phyloP scores from a whole-genome alignment of 2,888 invertebrate species.

The Caenorhabditis sp. region DNA sequence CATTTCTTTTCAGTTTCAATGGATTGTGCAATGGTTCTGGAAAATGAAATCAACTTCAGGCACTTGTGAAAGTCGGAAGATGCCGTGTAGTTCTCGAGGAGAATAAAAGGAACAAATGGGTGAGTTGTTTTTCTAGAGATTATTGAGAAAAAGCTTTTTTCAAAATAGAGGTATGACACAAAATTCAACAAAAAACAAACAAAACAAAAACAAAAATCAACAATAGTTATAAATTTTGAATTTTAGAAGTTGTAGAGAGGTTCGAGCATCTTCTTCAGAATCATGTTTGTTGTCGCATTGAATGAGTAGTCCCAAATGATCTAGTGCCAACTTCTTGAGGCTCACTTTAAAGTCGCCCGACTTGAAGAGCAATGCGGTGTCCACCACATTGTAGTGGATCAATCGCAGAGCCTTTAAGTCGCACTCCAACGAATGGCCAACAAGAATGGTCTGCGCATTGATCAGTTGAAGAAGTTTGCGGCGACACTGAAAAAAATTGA shows the following conservation, averaged over 20 bases:
- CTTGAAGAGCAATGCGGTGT: conserved; percentile 88
- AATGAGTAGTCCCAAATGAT: conserved; percentile 88
- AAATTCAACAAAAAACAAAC: too few relatives aligned
- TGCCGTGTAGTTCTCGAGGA: too few relatives aligned
- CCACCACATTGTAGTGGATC: conserved; percentile 80
- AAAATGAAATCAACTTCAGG: too few relatives aligned
- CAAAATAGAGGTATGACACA: too few relatives aligned
- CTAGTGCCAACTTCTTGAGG: conserved; percentile 84
- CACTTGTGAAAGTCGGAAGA: too few relatives aligned
- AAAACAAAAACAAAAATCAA: too few relatives aligned
- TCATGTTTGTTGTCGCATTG: conserved; percentile 93
- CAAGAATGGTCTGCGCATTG: conserved; percentile 86
- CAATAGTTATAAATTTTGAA: too few relatives aligned
- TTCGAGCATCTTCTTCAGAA: conserved; percentile 92
- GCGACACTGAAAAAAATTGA: conserved; percentile 75
- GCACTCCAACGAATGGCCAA: conserved; percentile 96
- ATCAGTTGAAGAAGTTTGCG: conserved; percentile 88
- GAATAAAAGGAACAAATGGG: too few relatives aligned
- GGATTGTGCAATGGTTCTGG: too few relatives aligned
- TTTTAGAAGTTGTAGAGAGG: conserved; percentile 84
- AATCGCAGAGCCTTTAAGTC: conserved; percentile 92
- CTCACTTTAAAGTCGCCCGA: conserved; percentile 87
- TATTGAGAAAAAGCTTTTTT: too few relatives aligned
- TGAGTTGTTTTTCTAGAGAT: too few relatives aligned
- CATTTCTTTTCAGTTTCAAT: too few relatives aligned